Base-by-base conservation (phyloP, 2,113 vertebrate species). In the Hypanus sabinus region DNA sequence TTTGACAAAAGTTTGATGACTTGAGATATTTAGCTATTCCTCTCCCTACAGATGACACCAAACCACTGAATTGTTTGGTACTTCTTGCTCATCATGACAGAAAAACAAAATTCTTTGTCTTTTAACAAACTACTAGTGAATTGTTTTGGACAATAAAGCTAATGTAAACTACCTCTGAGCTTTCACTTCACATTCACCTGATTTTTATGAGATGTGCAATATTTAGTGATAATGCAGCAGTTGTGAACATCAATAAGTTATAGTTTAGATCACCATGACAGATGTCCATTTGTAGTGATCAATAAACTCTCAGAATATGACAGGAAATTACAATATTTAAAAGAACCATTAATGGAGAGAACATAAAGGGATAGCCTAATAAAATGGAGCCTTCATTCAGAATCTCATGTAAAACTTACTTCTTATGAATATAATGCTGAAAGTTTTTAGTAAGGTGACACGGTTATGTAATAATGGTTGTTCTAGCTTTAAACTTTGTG, bases 351-450 rank as follows among this genome's bases (percentile, higher is more conserved):
- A 46, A 1, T 3, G 4, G 46, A 70, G 5, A 70, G 12, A 70
- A 18, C 11, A 70, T 70, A 70, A 70, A 18, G 68, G 68, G 14
- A 11, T 18, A 16, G 68, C 68, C 11, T 70, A 11, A 70, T 70
- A 70, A 70, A 70, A 73, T 73, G 71, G 22, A 73, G 71, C 46
- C 8, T 73, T 5, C 20, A 90, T 65, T 90, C 2, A 88, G 30
- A 90, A 22, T 68, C 60, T 90, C 60, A 90, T 65, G 57, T 18
- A n/a, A 30, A 90, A 5, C 85, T 93, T 87, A 94, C 8, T 88
- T 38, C 10, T 68, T 94, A 33, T 83, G 90, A 76, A n/a, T 71
- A 92, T 33, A 65, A 2, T 68, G 30, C 5, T 30, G 88, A 30
- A 75, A 33, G 24, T 0, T 68, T 36, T 88, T n/a, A n/a, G 73